Base-by-base conservation (phyloP, 2,888 invertebrate species). In the Pristionchus fissidentatus region DNA sequence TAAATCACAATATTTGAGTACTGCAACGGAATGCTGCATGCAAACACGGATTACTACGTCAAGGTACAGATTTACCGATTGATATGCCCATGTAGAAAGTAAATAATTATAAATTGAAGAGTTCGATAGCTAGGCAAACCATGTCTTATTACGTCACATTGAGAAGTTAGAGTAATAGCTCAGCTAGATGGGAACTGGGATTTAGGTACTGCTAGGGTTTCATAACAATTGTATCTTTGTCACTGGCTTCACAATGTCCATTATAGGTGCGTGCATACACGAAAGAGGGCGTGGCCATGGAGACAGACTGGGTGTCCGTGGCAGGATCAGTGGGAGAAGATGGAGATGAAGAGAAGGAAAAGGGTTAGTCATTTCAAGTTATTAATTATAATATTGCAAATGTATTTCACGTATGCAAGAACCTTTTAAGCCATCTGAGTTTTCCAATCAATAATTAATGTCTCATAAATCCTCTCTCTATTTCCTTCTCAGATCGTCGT, bases 21-120 rank as follows among this genome's bases (percentile, higher is more conserved):
- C 84, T 91, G 91, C 85, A 91, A 91, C 84, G 91, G 91, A 15
- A 87, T 89, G 43, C 86, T 91, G 49, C 87, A 88, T 7, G 86
- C 91, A 19, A 89, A 89, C 73, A 87, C 87, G 19, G 88, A 91
- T 66, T 91, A 91, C 85, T 87, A 85, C 80, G 91, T 90, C 3
- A 90, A 91, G 70, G 83, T 82, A 49, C 49, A 49, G 10, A 15
- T 15, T 49, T 49, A 49, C 19, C n/a, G 62, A 19, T 62, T 62
- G 62, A 62, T 62, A n/a, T n/a, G n/a, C n/a, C n/a, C n/a, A n/a
- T n/a, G n/a, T n/a, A n/a, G n/a, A n/a, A n/a, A n/a, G n/a, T n/a
- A n/a, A n/a, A n/a, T n/a, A n/a, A n/a, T n/a, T n/a, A n/a, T n/a
- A n/a, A n/a, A n/a, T n/a, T n/a, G n/a, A n/a, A n/a, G n/a, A n/a